phyloP scores from a whole-genome alignment of 2,797 vertebrate species.

The Danionella dracula region DNA sequence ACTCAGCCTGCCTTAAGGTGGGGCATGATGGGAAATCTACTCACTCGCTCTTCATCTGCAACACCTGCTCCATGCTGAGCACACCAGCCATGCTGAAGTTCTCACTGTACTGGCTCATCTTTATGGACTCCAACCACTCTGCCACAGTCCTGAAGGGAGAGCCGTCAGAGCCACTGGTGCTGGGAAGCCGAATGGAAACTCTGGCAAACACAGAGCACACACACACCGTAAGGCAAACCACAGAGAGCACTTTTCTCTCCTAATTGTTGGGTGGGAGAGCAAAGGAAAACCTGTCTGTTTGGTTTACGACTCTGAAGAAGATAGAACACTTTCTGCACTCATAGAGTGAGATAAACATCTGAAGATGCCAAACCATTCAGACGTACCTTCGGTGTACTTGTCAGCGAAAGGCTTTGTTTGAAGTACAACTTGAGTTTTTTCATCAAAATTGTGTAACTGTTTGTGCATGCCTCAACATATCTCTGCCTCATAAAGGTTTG shows the following conservation, averaged over 20 bases:
- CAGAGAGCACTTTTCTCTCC: conserved; percentile 41
- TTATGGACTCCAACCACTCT: conserved; percentile 96
- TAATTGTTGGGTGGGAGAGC: conserved; percentile 54
- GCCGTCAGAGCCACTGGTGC: conserved; percentile 87
- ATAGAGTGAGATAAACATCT: conserved; percentile 17
- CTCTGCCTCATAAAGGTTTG: neutral
- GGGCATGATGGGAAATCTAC: conserved; percentile 45
- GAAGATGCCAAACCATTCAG: conserved; percentile 1
- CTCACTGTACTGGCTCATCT: conserved; percentile 94
- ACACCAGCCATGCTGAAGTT: conserved; percentile 85
- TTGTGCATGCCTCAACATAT: conserved; percentile 8
- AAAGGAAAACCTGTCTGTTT: conserved; percentile 62
- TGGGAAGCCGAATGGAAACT: conserved; percentile 93
- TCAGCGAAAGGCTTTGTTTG: neutral
- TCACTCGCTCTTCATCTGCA: conserved; percentile 94
- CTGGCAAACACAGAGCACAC: conserved; percentile 57
- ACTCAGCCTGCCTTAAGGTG: too few relatives aligned
- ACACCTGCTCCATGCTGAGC: conserved; percentile 87
- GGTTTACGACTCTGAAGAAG: conserved; percentile 48
- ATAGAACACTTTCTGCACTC: conserved; percentile 11
- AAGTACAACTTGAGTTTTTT: neutral
- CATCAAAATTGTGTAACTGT: neutral
- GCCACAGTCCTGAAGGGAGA: conserved; percentile 86
- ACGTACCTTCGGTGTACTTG: neutral
- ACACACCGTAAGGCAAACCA: conserved; percentile 32